Percentiles rank a stretch among this genome's conserved stretches.
Conservation (phyloP, 2,888 invertebrate species). For the Chrysolina oricalcia region DNA sequence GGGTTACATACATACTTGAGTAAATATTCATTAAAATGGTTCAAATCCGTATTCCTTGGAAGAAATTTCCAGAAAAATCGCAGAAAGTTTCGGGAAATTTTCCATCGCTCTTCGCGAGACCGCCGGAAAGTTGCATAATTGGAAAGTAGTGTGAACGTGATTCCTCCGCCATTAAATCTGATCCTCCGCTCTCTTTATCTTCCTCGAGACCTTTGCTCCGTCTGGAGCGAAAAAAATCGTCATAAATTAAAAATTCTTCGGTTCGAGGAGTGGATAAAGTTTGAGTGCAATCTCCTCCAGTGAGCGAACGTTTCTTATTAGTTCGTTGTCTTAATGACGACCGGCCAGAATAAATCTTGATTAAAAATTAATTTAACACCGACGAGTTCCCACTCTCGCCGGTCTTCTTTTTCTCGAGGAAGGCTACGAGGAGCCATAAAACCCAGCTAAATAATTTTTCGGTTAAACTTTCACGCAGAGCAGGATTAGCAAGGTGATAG, state of each 20-base stretch:
- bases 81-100: not conserved
- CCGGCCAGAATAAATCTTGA: slow-evolving; percentile 63
- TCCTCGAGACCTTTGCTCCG: slow-evolving; percentile 21
- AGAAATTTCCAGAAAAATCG: not conserved
- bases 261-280: slow-evolving; percentile 45
- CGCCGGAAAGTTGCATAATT: slow-evolving; percentile 16
- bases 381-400: slow-evolving; percentile 30
- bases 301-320: slow-evolving; percentile 53
- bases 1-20: too few relatives aligned
- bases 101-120: not conserved
- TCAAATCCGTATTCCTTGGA: too few relatives aligned
- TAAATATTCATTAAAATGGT: too few relatives aligned
- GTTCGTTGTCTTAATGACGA: slow-evolving; percentile 61
- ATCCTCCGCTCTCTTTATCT: slow-evolving; percentile 3
- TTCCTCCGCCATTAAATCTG: not conserved
- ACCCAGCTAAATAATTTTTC: slow-evolving; percentile 1
- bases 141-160: slow-evolving; percentile 2
- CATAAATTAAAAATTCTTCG: slow-evolving; percentile 46
- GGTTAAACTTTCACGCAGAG: not conserved
- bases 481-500: not conserved
- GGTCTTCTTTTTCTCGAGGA: not conserved
- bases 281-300: slow-evolving; percentile 39
- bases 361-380: slow-evolving; percentile 65
- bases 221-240: slow-evolving; percentile 1
- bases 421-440: slow-evolving; percentile 9